These are phyloP conservation scores for Oncopodura yosiiana DNA, from an alignment of 1,140 invertebrate genomes.

Conservation along the genomic window DNA sequence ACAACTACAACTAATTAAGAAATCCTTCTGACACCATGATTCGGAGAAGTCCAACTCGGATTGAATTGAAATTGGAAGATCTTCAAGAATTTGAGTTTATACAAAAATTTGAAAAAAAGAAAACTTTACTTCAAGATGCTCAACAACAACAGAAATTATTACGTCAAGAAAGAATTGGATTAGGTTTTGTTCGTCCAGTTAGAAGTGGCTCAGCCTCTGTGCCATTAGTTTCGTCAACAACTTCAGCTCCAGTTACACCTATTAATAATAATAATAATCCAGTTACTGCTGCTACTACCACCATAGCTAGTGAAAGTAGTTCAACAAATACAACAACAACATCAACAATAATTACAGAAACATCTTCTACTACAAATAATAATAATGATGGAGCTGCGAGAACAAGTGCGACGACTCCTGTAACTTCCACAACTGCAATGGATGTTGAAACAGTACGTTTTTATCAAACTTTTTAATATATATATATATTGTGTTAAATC, in stretches of 20 bases:
- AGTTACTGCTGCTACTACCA: not conserved
- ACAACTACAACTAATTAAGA: not conserved
- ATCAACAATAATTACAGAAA: too few species aligned
- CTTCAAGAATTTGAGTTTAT: constrained; percentile 56
- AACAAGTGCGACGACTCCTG: too few species aligned
- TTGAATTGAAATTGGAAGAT: constrained; percentile 65
- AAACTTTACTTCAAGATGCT: constrained; percentile 2
- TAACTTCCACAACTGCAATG: too few species aligned
- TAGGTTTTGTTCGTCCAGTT: constrained; percentile 5
- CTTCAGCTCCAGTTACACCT: not conserved
- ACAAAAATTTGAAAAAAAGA: constrained; percentile 36
- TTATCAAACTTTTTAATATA: too few species aligned
- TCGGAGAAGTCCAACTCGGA: constrained; percentile 60
- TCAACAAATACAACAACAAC: too few species aligned
- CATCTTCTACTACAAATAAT: too few species aligned
- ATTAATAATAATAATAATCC: not conserved
- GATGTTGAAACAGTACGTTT: too few species aligned
- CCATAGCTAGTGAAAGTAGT: too few species aligned
- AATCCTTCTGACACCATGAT: constrained; percentile 50
- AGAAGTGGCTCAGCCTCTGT: not conserved
- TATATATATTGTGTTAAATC: too few species aligned
- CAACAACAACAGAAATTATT: constrained; percentile 24
- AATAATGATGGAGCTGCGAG: too few species aligned
- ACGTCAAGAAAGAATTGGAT: constrained; percentile 26
- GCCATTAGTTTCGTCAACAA: not conserved